Evolutionary conservation across 92 coral and sea anemone genomes (phyloP).

Genomic region (Parazoanthus atlanticus): DNA sequence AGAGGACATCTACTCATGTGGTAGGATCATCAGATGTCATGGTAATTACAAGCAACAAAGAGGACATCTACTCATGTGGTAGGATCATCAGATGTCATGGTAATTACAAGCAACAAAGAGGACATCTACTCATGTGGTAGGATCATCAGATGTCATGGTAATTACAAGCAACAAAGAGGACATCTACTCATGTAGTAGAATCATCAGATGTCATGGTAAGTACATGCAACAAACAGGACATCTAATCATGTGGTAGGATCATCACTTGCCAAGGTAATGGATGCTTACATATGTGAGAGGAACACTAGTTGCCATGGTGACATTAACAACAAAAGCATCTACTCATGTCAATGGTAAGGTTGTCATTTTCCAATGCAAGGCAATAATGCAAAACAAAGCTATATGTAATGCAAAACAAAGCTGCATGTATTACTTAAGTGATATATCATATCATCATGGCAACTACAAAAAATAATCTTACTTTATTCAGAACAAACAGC

Average conservation of each 20-base stretch:
- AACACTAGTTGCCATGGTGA: background rate
- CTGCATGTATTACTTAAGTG: background rate
- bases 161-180: no score
- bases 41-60: background rate
- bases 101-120: no score
- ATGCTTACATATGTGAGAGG: no score
- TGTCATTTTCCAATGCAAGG: background rate
- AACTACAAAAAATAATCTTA: background rate
- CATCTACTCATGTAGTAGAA: background rate
- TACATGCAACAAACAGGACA: no score
- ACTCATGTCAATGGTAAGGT: background rate
- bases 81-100: background rate
- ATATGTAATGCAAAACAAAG: background rate
- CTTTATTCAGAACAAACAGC: no score
- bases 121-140: slow-evolving; percentile 44
- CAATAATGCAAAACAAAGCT: background rate
- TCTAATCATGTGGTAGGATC: slow-evolving; percentile 29
- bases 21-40: no score
- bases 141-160: background rate
- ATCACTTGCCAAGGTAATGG: background rate
- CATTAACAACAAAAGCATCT: background rate
- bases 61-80: slow-evolving; percentile 50
- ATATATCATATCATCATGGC: background rate
- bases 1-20: no score
- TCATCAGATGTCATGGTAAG: background rate